phyloP scores from a whole-genome alignment of 2,113 vertebrate genomes.

The Eudyptes chrysolophus region DNA sequence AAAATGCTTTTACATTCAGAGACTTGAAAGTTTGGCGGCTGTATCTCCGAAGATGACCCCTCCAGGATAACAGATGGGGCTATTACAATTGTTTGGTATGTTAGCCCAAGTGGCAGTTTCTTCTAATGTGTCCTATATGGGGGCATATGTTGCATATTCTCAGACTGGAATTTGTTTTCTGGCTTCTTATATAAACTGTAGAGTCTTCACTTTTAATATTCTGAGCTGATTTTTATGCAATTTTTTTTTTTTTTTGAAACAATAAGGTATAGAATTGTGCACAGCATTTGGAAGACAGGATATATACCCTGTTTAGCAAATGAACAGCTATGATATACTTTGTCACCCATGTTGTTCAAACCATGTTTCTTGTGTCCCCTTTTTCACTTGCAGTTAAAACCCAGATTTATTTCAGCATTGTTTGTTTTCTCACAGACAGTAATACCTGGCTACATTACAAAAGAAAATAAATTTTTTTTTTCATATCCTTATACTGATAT shows the following conservation, averaged over 20 bases:
- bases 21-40: neutral
- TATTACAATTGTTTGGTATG: neutral
- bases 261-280: neutral
- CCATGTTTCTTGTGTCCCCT: neutral
- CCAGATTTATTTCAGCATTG: neutral
- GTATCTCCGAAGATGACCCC: neutral
- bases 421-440: neutral
- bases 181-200: neutral
- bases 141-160: neutral
- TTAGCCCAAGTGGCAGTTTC: neutral
- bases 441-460: neutral
- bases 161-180: neutral
- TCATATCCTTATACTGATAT: neutral
- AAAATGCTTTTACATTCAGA: neutral
- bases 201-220: neutral
- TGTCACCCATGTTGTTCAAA: neutral
- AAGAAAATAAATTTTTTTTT: neutral
- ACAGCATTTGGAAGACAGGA: neutral
- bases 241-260: neutral
- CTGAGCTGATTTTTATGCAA: neutral
- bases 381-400: neutral
- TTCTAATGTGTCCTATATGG: neutral
- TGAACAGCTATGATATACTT: neutral
- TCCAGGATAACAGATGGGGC: neutral
- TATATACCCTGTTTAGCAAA: neutral